phyloP scores from a whole-genome alignment of 64 coral and sea anemone genomes.

The Montipora cactus region DNA sequence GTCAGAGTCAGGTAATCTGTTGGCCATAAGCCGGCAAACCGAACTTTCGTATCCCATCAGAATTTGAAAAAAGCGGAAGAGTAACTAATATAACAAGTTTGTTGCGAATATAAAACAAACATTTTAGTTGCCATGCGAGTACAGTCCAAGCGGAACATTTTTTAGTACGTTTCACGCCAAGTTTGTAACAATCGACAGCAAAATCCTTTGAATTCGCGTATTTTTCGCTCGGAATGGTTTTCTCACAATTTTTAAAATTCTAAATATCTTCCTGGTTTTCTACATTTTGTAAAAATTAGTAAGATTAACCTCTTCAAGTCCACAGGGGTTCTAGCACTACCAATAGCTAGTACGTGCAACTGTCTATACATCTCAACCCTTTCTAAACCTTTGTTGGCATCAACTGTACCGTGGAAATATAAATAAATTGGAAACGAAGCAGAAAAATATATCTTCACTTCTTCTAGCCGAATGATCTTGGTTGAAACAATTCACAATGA shows the following conservation, averaged over 20 bases:
- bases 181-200: not conserved
- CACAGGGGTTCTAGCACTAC: not conserved
- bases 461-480: not conserved
- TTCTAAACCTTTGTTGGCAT: not conserved
- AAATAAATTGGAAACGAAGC: not conserved
- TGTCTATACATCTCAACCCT: not conserved
- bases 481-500: not conserved
- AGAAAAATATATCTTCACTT: not conserved
- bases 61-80: not conserved
- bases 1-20: no score
- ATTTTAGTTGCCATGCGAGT: no score
- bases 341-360: not conserved
- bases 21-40: not conserved
- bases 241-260: not conserved
- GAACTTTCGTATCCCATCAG: not conserved
- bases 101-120: not conserved
- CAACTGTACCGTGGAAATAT: not conserved
- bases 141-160: not conserved
- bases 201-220: not conserved
- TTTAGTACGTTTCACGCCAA: not conserved
- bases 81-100: not conserved
- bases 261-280: not conserved
- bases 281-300: conserved; percentile 8
- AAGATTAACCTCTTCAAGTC: conserved; percentile 29
- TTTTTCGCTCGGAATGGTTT: not conserved